These are phyloP conservation scores for Caenorhabditis auriculariae DNA, from an alignment of 2,888 invertebrate genomes.

Conservation along the genomic window DNA sequence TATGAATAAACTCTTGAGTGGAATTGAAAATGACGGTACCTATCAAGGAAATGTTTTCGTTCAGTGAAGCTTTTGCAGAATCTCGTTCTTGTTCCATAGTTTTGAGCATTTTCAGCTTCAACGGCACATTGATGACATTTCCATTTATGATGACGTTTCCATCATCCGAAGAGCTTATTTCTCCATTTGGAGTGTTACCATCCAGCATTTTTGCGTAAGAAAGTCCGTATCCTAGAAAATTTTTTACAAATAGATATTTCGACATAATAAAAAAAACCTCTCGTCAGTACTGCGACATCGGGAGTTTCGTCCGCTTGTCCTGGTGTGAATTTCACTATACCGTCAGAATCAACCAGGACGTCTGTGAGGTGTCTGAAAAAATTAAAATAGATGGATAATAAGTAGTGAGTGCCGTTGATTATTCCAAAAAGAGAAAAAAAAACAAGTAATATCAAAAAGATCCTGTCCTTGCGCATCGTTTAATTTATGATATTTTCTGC, in stretches of 20 bases:
- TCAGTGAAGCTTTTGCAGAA: slow-evolving; percentile 34
- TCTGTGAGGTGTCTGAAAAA: slow-evolving; percentile 39
- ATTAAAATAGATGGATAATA: too few species aligned
- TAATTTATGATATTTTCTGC: too few species aligned
- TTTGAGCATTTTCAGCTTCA: slow-evolving; percentile 49
- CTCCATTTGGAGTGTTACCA: too few species aligned
- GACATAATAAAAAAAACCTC: slow-evolving; percentile 7
- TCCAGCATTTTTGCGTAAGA: too few species aligned
- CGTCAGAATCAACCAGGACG: slow-evolving; percentile 46
- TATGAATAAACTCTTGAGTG: not conserved
- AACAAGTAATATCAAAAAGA: too few species aligned
- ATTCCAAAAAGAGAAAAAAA: too few species aligned
- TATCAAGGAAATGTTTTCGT: slow-evolving; percentile 32
- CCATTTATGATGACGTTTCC: slow-evolving; percentile 54
- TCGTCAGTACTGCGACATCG: slow-evolving; percentile 22
- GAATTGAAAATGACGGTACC: slow-evolving; percentile 7
- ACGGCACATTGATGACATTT: slow-evolving; percentile 51
- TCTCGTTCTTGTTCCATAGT: slow-evolving; percentile 54
- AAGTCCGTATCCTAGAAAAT: too few species aligned
- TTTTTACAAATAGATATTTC: too few species aligned
- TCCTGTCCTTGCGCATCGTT: too few species aligned
- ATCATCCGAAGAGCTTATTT: slow-evolving; percentile 19
- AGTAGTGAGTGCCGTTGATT: too few species aligned
- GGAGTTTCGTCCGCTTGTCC: slow-evolving; percentile 31
- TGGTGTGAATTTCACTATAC: slow-evolving; percentile 30